Percentiles rank a stretch among this genome's conserved stretches.
Conservation (phyloP, 2,113 vertebrate genomes). For the Lucifuga dentata region DNA sequence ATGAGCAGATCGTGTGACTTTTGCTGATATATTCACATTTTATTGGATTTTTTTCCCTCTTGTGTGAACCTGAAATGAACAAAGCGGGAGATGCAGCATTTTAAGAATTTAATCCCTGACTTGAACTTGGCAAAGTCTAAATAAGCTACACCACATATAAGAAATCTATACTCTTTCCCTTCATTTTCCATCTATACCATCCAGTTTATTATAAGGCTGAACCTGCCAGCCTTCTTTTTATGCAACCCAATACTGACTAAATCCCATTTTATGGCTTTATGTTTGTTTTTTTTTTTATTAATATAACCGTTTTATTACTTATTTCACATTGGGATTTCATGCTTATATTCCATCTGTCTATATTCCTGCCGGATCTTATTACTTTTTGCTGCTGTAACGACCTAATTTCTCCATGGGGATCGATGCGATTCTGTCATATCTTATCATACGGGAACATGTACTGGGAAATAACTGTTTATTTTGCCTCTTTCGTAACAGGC, state of each 20-base stretch:
- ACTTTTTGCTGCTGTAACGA: slow-evolving; percentile 12
- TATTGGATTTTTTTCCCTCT: no score
- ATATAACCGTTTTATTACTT: slow-evolving; percentile 4
- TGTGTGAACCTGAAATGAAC: no score
- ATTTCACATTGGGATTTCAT: neutral
- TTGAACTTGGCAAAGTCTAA: no score
- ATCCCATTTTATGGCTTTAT: neutral
- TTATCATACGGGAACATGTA: slow-evolving; percentile 9
- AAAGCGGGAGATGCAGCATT: no score
- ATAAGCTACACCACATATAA: no score
- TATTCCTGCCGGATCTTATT: slow-evolving; percentile 24
- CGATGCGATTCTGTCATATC: neutral
- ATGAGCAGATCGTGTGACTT: no score
- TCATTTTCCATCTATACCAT: no score
- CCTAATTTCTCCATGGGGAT: slow-evolving; percentile 42
- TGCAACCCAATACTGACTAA: neutral
- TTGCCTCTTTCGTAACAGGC: neutral
- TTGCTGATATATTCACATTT: no score
- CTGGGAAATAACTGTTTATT: neutral
- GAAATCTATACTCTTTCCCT: no score
- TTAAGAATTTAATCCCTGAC: no score
- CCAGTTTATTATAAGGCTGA: no score
- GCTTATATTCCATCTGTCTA: slow-evolving; percentile 1
- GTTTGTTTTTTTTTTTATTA: slow-evolving; percentile 8
- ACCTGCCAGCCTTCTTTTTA: neutral